These are phyloP conservation scores for Arenaria interpres DNA, from an alignment of 2,113 vertebrate genomes.

Conservation along the genomic window DNA sequence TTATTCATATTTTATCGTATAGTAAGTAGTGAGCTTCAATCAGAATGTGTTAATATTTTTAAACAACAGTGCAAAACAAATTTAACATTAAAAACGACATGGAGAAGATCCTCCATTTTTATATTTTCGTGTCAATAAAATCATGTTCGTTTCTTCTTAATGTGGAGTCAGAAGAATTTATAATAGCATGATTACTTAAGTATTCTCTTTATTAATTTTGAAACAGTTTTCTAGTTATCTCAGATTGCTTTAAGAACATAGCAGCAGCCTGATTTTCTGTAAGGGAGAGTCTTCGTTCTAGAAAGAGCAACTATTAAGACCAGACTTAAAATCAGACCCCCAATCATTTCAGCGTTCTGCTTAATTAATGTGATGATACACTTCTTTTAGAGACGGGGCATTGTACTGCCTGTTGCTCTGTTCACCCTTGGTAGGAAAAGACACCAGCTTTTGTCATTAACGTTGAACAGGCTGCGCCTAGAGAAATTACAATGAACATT, in stretches of 20 bases:
- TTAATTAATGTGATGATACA: not conserved
- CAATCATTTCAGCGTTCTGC: not conserved
- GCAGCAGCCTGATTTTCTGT: not conserved
- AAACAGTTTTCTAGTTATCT: not conserved
- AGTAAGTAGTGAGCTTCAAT: not conserved
- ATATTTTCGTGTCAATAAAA: not conserved
- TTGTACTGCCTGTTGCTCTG: not conserved
- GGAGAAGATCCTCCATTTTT: not conserved
- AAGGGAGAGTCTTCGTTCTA: not conserved
- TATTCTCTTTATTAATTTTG: not conserved
- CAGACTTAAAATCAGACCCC: not conserved
- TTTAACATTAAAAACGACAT: not conserved
- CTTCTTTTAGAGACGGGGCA: not conserved
- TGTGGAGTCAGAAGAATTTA: not conserved
- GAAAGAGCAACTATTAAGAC: not conserved
- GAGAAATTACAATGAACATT: conserved; percentile 31
- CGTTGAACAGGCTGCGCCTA: not conserved
- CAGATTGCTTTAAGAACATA: not conserved
- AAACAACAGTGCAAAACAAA: not conserved
- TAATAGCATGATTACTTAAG: not conserved
- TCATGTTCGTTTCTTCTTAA: not conserved
- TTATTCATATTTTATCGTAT: not conserved
- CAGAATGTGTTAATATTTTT: not conserved
- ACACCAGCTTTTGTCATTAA: not conserved
- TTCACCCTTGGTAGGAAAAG: not conserved